phyloP scores from a whole-genome alignment of 2,797 vertebrate species.

The Chloroceryle inda region DNA sequence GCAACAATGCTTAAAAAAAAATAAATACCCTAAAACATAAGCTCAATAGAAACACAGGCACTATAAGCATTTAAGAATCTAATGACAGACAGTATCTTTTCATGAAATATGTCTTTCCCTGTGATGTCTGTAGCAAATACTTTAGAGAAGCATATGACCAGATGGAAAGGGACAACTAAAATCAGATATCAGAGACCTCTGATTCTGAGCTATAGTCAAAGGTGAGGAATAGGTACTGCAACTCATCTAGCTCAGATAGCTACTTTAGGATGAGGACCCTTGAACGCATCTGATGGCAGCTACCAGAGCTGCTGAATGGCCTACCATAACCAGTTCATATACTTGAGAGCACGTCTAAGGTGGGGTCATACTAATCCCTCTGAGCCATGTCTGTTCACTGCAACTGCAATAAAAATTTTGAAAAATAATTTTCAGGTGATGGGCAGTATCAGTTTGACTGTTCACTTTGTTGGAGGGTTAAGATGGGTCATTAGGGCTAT shows the following conservation, averaged over 20 bases:
- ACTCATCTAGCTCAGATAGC: neutral
- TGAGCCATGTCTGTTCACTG: neutral
- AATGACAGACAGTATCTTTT: neutral
- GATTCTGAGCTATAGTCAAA: neutral
- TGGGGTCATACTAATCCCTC: neutral
- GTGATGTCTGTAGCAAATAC: neutral
- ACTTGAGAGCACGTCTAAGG: neutral
- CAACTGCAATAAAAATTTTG: neutral
- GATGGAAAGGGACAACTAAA: neutral
- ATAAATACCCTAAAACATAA: neutral
- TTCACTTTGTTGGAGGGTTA: neutral
- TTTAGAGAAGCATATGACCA: neutral
- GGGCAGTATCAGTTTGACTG: neutral
- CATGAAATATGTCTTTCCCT: neutral
- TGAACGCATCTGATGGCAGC: accelerated
- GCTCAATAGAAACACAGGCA: accelerated
- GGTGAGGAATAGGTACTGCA: neutral
- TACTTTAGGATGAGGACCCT: neutral
- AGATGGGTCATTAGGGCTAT: neutral
- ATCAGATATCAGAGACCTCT: neutral
- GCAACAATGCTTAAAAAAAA: neutral
- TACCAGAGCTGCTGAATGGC: neutral
- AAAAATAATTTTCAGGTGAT: neutral
- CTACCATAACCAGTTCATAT: neutral
- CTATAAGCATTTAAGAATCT: neutral